A percentile compares a stretch with the other conserved stretches of the same genome.
Conservation (phyloP, 2,797 vertebrate species). For the Orestias chungarensis region DNA sequence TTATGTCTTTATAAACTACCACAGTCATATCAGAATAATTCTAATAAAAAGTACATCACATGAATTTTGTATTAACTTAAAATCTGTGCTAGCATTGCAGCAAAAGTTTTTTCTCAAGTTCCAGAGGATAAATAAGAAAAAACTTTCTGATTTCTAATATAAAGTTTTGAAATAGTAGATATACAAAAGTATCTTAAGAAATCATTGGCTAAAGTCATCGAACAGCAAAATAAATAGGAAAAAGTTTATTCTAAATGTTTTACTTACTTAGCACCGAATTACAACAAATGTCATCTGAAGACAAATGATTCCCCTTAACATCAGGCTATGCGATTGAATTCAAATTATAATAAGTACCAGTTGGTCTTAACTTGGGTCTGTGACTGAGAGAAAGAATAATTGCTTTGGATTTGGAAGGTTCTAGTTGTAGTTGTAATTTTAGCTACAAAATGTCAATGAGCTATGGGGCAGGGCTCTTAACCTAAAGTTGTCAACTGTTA, state of each 20-base stretch:
- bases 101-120: constrained; percentile 13
- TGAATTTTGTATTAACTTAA: constrained; percentile 23
- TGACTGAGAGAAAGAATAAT: neutral
- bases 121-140: constrained; percentile 25
- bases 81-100: constrained; percentile 19
- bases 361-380: neutral
- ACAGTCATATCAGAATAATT: constrained; percentile 15
- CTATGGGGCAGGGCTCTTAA: neutral
- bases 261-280: neutral
- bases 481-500: neutral
- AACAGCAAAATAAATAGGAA: neutral
- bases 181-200: neutral
- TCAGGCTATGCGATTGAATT: neutral
- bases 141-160: constrained; percentile 15
- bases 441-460: neutral
- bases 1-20: constrained; percentile 16
- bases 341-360: neutral
- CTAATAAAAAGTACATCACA: constrained; percentile 22
- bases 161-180: constrained; percentile 4
- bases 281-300: neutral
- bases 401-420: neutral
- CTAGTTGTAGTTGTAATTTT: neutral
- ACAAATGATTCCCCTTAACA: neutral
- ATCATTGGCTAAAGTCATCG: neutral
- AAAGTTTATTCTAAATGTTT: neutral